Percentiles rank a stretch among this genome's conserved stretches.
phyloP scores from a whole-genome alignment of 2,113 vertebrate genomes.

The Martes martes region DNA sequence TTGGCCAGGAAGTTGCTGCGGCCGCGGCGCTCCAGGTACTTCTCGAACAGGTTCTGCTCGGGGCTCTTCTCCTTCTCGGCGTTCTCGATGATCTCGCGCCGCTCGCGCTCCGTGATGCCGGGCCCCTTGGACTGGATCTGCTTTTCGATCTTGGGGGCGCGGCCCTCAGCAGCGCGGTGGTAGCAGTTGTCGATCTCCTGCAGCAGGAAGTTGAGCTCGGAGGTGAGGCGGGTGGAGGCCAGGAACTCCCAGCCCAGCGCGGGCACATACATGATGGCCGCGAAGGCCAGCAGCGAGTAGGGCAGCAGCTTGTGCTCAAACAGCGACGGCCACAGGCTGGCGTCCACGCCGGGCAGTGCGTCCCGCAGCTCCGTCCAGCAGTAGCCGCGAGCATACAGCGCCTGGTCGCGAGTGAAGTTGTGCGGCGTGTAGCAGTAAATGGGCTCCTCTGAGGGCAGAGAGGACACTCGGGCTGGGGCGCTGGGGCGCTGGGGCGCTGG shows the following conservation, averaged over 20 bases:
- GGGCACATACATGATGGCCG: slow-evolving; percentile 98
- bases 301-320: slow-evolving; percentile 99
- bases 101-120: slow-evolving; percentile 94
- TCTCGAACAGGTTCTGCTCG: slow-evolving; percentile 98
- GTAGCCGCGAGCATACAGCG: slow-evolving; percentile 98
- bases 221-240: slow-evolving; percentile 97
- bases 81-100: slow-evolving; percentile 98
- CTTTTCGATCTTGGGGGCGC: slow-evolving; percentile 99
- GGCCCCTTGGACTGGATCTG: slow-evolving; percentile 99
- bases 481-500: slow-evolving; percentile 40
- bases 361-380: slow-evolving; percentile 99
- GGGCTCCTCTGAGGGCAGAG: slow-evolving; percentile 94
- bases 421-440: slow-evolving; percentile 99
- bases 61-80: slow-evolving; percentile 99
- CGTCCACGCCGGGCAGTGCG: slow-evolving; percentile 91
- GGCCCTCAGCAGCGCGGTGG: slow-evolving; percentile 96
- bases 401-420: slow-evolving; percentile 99
- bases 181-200: slow-evolving; percentile 99
- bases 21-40: slow-evolving; percentile 96
- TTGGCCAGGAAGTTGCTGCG: slow-evolving; percentile 98
- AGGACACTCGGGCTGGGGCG: slow-evolving; percentile 83
- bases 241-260: slow-evolving; percentile 98
- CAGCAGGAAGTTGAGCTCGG: slow-evolving; percentile 99
- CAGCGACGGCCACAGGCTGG: slow-evolving; percentile 92
- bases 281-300: slow-evolving; percentile 97